These are phyloP conservation scores for Elephantulus edwardii DNA, from an alignment of 2,113 vertebrate species.

Conservation along the genomic window DNA sequence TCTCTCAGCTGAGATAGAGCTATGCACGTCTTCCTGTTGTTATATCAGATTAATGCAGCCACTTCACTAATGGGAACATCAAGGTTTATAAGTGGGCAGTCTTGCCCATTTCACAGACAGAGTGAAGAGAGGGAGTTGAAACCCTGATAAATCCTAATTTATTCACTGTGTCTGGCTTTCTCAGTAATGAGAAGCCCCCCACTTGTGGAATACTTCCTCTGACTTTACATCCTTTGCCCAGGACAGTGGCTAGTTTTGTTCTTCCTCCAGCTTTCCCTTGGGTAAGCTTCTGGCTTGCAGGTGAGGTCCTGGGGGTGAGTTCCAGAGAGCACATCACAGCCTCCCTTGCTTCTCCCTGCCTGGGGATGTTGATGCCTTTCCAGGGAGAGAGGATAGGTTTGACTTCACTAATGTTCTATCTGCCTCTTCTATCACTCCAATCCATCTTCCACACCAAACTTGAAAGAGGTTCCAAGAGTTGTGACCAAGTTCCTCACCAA, in stretches of 20 bases:
- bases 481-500: not conserved
- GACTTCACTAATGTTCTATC: fast-evolving
- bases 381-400: too few relatives aligned
- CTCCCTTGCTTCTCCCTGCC: not conserved
- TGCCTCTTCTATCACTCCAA: not conserved
- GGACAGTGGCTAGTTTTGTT: not conserved
- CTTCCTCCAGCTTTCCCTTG: not conserved
- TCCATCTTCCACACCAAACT: not conserved
- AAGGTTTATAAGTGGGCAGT: not conserved
- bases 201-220: not conserved
- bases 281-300: not conserved
- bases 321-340: not conserved
- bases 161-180: not conserved
- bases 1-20: not conserved
- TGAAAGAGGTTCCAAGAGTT: not conserved
- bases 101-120: not conserved
- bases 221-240: fast-evolving
- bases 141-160: fast-evolving
- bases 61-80: not conserved
- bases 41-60: not conserved
- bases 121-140: not conserved
- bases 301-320: not conserved
- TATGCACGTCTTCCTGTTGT: not conserved
- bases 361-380: too few relatives aligned
- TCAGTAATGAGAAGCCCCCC: not conserved